phyloP scores from a whole-genome alignment of 2,888 invertebrate genomes.

The Amphipyra tragopoginis region DNA sequence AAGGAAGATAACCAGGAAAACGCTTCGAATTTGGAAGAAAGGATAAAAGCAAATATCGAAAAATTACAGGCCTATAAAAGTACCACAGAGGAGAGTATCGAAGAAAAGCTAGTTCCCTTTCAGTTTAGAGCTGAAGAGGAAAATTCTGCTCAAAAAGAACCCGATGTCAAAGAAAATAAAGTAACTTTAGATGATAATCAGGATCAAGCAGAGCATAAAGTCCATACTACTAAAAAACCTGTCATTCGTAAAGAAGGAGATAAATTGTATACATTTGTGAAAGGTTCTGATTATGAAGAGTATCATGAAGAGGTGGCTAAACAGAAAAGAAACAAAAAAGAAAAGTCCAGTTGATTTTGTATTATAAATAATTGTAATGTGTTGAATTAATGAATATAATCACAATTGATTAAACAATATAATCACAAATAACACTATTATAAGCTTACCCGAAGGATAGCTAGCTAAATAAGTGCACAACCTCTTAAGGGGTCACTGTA shows the following conservation, averaged over 20 bases:
- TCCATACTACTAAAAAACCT: constrained; percentile 3
- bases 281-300: constrained; percentile 66
- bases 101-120: not conserved
- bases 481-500: no score
- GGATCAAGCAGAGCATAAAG: not conserved
- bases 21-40: not conserved
- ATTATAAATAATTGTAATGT: constrained; percentile 1
- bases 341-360: constrained; percentile 22
- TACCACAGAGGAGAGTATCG: not conserved
- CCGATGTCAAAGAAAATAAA: constrained; percentile 1
- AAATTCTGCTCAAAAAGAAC: not conserved
- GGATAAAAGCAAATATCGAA: not conserved
- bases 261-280: constrained; percentile 53
- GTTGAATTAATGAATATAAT: not conserved
- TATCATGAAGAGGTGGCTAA: constrained; percentile 59
- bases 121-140: not conserved
- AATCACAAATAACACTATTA: no score
- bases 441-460: no score
- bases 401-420: no score
- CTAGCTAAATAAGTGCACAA: no score
- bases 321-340: no score
- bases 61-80: not conserved
- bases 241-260: constrained; percentile 57
- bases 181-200: not conserved
- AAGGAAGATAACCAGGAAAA: not conserved